phyloP scores from a whole-genome alignment of 2,113 vertebrate species.

The Sapajus apella region DNA sequence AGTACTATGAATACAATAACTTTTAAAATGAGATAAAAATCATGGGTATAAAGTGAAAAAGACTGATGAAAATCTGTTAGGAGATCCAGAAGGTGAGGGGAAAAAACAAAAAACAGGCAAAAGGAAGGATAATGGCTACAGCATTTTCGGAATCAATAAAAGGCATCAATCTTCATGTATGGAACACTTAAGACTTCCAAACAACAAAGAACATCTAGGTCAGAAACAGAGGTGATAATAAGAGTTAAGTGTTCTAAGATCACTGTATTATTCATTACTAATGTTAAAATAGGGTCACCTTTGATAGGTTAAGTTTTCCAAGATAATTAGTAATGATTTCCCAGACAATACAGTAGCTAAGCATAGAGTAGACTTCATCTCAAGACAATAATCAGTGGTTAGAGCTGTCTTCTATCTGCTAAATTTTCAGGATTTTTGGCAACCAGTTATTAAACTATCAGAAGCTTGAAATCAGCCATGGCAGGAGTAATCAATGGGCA shows the following conservation, averaged over 20 bases:
- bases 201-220: background rate
- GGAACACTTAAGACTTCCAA: background rate
- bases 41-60: background rate
- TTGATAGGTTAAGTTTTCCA: background rate
- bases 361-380: background rate
- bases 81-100: background rate
- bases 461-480: background rate
- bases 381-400: background rate
- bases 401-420: background rate
- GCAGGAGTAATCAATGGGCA: background rate
- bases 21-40: background rate
- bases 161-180: background rate
- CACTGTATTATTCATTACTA: background rate
- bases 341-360: background rate
- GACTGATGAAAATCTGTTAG: background rate
- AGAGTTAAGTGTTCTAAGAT: background rate
- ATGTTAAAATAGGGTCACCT: background rate
- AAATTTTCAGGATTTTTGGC: background rate
- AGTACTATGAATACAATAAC: background rate
- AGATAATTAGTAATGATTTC: background rate
- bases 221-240: background rate
- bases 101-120: background rate
- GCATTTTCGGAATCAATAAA: background rate
- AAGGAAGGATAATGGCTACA: background rate
- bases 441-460: background rate